Evolutionary conservation across 2,888 invertebrate genomes (phyloP).

Genomic region (Stenolophus ochropezus): DNA sequence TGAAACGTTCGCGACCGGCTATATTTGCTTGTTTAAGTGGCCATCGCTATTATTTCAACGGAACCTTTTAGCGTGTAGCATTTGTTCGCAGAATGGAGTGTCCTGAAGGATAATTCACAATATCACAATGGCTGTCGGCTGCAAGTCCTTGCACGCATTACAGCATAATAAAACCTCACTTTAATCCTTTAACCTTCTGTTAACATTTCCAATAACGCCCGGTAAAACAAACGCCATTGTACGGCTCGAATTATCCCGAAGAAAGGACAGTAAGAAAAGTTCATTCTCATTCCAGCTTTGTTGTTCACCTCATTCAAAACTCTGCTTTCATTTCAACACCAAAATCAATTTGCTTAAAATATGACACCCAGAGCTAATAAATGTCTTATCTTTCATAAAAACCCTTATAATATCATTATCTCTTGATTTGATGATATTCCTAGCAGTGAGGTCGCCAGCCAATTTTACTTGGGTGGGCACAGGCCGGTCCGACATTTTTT

Average conservation of each 20-base stretch:
- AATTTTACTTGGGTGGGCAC: no score
- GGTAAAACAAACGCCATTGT: slow-evolving; percentile 18
- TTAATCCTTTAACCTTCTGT: slow-evolving; percentile 54
- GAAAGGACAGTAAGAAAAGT: neutral
- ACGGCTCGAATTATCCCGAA: neutral
- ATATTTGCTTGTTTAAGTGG: neutral
- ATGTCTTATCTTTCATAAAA: no score
- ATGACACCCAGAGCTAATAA: no score
- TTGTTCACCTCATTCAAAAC: no score
- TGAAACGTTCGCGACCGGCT: no score
- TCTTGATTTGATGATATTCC: no score
- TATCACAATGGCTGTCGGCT: slow-evolving; percentile 35
- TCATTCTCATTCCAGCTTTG: neutral
- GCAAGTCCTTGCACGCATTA: slow-evolving; percentile 16
- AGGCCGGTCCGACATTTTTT: no score
- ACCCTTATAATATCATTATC: no score
- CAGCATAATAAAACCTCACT: slow-evolving; percentile 24
- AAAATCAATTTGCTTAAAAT: no score
- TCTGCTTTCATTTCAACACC: no score
- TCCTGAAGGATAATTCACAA: slow-evolving; percentile 22
- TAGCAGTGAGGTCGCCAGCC: no score
- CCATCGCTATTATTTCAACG: slow-evolving; percentile 12
- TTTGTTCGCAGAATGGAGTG: slow-evolving; percentile 32
- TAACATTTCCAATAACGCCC: slow-evolving; percentile 45
- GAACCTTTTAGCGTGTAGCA: slow-evolving; percentile 29